Evolutionary conservation across 2,888 invertebrate genomes (phyloP).

Genomic region (Xestoiulus laeticollis): DNA sequence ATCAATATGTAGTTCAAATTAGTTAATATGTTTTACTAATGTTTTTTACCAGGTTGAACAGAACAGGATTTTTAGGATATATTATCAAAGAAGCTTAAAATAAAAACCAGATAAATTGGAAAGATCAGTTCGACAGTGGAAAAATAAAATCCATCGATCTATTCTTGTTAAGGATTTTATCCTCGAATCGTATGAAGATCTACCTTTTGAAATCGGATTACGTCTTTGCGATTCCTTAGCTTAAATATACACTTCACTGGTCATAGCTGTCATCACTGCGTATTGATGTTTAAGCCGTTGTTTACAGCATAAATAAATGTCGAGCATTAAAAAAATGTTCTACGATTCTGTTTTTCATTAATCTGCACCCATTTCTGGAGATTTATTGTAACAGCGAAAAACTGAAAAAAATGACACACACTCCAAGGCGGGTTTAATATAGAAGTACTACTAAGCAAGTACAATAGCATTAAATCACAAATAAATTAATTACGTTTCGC

Average conservation of each 20-base stretch:
- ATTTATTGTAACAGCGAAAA: no score
- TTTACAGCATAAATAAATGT: not conserved
- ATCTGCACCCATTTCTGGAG: no score
- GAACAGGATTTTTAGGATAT: not conserved
- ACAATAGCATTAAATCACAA: no score
- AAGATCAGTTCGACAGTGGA: not conserved
- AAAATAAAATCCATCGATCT: not conserved
- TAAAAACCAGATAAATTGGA: not conserved
- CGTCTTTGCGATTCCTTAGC: not conserved
- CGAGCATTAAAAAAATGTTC: not conserved
- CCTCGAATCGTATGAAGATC: not conserved
- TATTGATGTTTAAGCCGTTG: not conserved
- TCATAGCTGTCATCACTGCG: not conserved
- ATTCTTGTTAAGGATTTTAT: constrained; percentile 18
- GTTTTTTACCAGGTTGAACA: not conserved
- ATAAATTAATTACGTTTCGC: no score
- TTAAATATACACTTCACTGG: not conserved
- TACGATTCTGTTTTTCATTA: not conserved
- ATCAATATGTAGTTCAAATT: not conserved
- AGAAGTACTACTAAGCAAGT: no score
- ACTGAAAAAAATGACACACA: no score
- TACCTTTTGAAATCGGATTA: not conserved
- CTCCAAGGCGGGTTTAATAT: no score
- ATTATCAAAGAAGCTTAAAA: not conserved
- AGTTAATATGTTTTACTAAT: not conserved